Evolutionary conservation across 2,113 vertebrate species (phyloP).

Genomic region (Ceyx cyanopectus): DNA sequence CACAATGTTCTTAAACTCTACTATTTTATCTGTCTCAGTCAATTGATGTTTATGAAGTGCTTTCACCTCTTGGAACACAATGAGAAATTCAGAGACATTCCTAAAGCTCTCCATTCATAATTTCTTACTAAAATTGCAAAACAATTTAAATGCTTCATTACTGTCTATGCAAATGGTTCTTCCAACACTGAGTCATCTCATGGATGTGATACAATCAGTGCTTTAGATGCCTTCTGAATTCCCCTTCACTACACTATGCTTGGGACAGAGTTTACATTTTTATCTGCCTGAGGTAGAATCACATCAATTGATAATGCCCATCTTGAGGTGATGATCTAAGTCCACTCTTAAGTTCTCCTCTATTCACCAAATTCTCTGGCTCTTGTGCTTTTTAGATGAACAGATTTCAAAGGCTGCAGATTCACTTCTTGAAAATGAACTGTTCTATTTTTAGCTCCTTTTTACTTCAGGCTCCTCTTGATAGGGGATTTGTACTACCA

Average conservation of each 20-base stretch:
- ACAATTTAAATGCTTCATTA: neutral
- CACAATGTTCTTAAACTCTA: neutral
- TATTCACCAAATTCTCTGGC: neutral
- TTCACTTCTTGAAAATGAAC: neutral
- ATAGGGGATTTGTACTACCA: neutral
- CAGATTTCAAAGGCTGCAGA: neutral
- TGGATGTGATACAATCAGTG: neutral
- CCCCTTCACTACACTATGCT: neutral
- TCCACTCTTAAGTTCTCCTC: neutral
- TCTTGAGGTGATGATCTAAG: neutral
- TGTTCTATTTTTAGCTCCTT: neutral
- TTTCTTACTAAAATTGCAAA: neutral
- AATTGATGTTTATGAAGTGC: neutral
- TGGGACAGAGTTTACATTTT: neutral
- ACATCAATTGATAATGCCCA: neutral
- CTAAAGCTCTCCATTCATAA: neutral
- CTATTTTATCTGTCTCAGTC: neutral
- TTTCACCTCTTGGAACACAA: neutral
- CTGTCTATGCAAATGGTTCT: neutral
- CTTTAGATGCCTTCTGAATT: neutral
- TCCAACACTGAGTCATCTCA: neutral
- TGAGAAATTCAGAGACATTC: neutral
- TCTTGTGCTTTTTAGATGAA: neutral
- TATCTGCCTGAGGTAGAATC: neutral
- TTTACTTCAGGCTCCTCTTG: neutral